Evolutionary conservation across 1,140 invertebrate genomes (phyloP), one percentile per base, ranked within the genome.

Genomic region (Penaeus indicus): DNA sequence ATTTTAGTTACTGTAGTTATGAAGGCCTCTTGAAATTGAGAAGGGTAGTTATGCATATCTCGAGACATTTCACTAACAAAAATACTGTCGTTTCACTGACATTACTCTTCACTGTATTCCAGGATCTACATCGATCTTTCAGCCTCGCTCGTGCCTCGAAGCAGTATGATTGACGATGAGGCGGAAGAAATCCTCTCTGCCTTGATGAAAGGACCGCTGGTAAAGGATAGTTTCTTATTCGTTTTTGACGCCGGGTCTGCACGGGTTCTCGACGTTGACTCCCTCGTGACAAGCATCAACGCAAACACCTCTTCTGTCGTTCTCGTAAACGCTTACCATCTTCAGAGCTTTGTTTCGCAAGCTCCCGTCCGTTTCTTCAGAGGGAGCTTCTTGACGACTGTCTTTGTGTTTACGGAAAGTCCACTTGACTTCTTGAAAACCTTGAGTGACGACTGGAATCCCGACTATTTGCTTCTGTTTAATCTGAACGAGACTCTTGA

Each of bases 361-460:
- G 54, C 86, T 8, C 60, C 86, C 10, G 18, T n/a, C 22, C 67
- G 69, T n/a, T 75, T 88, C 62, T 63, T 88, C 21, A 63, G 86
- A 75, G 86, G 86, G 1, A 75, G 60, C 21, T 54, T 42, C 67
- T 60, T 83, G 38, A 62, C 67, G 18, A 47, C 80, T 32, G 22
- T 88, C 13, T 11, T 88, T 7, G 60, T 84, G n/a, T 84, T 84
- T 38, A 72, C 69, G 18, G 38, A 7, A 3, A 72, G 16, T 42
- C 67, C 80, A 61, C 42, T 61, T 10, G 25, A 21, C 19, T 77
- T 78, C 61, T 63, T 88, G 81, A 42, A 88, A 11, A 27, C n/a
- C 47, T 22, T 88, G 22, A 69, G 84, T 62, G 11, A 69, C 1
- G 67, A 64, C 3, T 88, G 86, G 86, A 88, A 88, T 61, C 86